Percentiles rank a stretch among this genome's conserved stretches.
Evolutionary conservation across 35 echinoderm and acorn worm species (phyloP).

Genomic region (Amphiura filiformis): DNA sequence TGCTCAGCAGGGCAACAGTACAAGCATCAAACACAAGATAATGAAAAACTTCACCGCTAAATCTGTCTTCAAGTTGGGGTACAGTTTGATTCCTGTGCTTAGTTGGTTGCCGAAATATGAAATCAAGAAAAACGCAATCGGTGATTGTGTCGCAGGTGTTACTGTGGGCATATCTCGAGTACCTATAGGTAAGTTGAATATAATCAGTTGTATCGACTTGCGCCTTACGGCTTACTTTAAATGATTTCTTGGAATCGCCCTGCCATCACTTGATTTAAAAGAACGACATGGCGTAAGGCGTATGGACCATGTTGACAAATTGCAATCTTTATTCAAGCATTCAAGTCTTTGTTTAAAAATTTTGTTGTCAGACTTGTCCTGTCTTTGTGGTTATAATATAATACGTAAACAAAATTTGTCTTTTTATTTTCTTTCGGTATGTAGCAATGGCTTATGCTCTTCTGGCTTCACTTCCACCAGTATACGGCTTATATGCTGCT

Average conservation of each 20-base stretch:
- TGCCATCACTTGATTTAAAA: not conserved
- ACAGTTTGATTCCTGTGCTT: slow-evolving; percentile 60
- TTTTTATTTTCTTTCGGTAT: slow-evolving; percentile 16
- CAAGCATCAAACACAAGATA: no score
- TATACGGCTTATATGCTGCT: slow-evolving; percentile 88
- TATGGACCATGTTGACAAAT: not conserved
- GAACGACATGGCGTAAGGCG: not conserved
- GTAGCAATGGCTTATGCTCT: slow-evolving; percentile 94
- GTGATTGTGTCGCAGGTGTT: slow-evolving; percentile 42
- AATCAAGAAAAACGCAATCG: not conserved
- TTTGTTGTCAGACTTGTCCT: not conserved
- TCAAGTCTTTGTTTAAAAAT: not conserved
- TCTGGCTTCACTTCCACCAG: slow-evolving; percentile 71
- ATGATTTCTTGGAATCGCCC: not conserved
- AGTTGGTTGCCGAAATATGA: slow-evolving; percentile 65
- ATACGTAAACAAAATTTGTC: not conserved
- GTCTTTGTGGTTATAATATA: not conserved
- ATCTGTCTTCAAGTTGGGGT: no score
- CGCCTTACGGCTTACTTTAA: no score
- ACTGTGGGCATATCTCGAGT: slow-evolving; percentile 60
- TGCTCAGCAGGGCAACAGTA: no score
- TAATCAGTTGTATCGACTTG: not conserved
- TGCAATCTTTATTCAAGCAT: not conserved
- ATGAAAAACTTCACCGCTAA: no score
- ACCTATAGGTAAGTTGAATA: slow-evolving; percentile 44